These are phyloP conservation scores for Eremobia ochroleuca DNA, from an alignment of 2,888 invertebrate species.

Conservation along the genomic window DNA sequence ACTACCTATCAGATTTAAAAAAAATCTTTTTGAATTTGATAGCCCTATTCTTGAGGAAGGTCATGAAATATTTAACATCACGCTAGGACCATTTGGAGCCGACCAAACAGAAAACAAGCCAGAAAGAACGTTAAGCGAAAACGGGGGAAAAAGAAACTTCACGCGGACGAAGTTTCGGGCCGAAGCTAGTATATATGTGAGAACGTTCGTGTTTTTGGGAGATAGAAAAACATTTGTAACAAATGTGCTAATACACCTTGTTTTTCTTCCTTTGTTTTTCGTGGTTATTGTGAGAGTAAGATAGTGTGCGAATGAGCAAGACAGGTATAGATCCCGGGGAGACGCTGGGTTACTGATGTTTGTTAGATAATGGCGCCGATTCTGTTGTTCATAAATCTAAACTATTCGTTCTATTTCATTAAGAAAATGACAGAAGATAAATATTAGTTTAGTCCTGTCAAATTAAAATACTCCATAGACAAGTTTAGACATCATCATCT, in stretches of 20 bases:
- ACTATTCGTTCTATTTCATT: too few relatives aligned
- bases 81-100: not conserved
- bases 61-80: not conserved
- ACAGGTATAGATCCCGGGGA: constrained; percentile 4
- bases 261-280: constrained; percentile 36
- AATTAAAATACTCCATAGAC: too few relatives aligned
- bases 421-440: too few relatives aligned
- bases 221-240: constrained; percentile 27
- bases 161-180: not conserved
- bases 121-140: not conserved
- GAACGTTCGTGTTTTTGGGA: not conserved
- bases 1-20: not conserved
- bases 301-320: constrained; percentile 5
- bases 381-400: too few relatives aligned
- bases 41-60: not conserved
- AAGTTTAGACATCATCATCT: too few relatives aligned
- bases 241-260: constrained; percentile 26
- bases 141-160: not conserved
- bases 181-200: not conserved
- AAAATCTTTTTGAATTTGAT: not conserved
- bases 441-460: too few relatives aligned
- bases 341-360: not conserved
- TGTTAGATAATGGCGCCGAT: too few relatives aligned
- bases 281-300: constrained; percentile 4
- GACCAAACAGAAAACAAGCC: not conserved